Conservation (phyloP, 1,140 invertebrate genomes). For the Zaprionus vittiger region DNA sequence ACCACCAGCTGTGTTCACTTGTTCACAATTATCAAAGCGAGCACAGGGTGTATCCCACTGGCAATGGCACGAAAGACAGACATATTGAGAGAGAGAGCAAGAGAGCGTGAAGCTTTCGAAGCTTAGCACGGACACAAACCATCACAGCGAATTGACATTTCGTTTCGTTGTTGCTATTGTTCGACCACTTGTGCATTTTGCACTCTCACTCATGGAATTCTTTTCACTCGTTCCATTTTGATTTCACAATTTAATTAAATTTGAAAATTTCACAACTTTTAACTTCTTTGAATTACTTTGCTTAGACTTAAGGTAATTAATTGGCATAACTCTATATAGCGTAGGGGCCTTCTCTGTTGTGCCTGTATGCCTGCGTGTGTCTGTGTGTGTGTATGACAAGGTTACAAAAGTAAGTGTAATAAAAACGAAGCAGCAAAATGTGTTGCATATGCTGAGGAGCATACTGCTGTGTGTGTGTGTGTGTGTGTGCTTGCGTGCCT, state of each 20-base stretch:
- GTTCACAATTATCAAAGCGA: constrained; percentile 90
- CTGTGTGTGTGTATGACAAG: constrained; percentile 50
- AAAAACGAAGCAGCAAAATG: constrained; percentile 43
- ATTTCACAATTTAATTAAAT: constrained; percentile 30
- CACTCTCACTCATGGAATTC: constrained; percentile 23
- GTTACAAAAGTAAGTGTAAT: constrained; percentile 53
- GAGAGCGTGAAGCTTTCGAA: constrained; percentile 66
- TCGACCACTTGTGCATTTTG: not conserved
- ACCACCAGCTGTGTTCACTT: constrained; percentile 99
- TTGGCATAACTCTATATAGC: not conserved
- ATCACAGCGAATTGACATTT: not conserved
- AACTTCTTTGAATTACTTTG: no score
- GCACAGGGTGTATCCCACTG: constrained; percentile 97
- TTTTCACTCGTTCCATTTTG: constrained; percentile 13
- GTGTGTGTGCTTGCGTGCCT: not conserved
- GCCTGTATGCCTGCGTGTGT: constrained; percentile 16
- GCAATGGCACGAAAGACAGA: constrained; percentile 74
- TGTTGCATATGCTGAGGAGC: constrained; percentile 51
- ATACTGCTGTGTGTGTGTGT: not conserved
- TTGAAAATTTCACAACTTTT: no score
- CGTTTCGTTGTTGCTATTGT: constrained; percentile 4
- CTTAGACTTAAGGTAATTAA: not conserved
- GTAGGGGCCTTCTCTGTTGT: not conserved
- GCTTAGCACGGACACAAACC: constrained; percentile 66
- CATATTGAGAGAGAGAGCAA: constrained; percentile 5